A percentile compares a stretch with the other conserved stretches of the same genome.
These are phyloP conservation scores for Python bivittatus DNA, from an alignment of 2,113 vertebrate species.

Conservation along the genomic window DNA sequence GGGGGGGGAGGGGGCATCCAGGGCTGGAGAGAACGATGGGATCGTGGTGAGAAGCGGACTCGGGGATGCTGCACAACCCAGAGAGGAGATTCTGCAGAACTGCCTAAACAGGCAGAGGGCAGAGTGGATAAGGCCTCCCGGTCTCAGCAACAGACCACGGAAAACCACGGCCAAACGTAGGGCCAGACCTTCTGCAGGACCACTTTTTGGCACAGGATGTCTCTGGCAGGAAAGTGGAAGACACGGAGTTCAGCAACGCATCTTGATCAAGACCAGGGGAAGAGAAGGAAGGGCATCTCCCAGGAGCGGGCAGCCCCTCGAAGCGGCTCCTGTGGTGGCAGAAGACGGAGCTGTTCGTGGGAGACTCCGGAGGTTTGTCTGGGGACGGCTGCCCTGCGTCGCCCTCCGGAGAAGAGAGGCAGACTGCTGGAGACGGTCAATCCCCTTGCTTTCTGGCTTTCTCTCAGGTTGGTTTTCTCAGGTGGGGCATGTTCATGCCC, in stretches of 20 bases:
- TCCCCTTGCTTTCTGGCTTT: neutral
- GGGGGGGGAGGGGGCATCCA: neutral
- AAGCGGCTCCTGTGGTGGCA: neutral
- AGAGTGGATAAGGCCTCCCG: neutral
- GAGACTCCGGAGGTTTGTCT: neutral
- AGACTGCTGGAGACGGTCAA: neutral
- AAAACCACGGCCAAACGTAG: neutral
- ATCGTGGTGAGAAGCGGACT: neutral
- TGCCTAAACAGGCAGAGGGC: neutral
- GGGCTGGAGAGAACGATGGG: no score
- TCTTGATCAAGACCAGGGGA: no score
- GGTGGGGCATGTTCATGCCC: neutral
- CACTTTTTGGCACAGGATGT: neutral
- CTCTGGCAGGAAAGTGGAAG: neutral
- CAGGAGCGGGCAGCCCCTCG: neutral
- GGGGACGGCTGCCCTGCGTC: no score
- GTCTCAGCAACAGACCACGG: fast-evolving
- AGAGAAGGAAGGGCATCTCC: no score
- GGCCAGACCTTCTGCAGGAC: fast-evolving
- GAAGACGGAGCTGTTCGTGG: neutral
- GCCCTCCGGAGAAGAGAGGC: neutral
- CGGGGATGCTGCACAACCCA: no score
- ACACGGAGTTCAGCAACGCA: neutral
- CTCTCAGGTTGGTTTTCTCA: neutral
- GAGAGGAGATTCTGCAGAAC: neutral